Evolutionary conservation across 2,113 vertebrate genomes (phyloP).

Genomic region (Ictalurus punctatus): DNA sequence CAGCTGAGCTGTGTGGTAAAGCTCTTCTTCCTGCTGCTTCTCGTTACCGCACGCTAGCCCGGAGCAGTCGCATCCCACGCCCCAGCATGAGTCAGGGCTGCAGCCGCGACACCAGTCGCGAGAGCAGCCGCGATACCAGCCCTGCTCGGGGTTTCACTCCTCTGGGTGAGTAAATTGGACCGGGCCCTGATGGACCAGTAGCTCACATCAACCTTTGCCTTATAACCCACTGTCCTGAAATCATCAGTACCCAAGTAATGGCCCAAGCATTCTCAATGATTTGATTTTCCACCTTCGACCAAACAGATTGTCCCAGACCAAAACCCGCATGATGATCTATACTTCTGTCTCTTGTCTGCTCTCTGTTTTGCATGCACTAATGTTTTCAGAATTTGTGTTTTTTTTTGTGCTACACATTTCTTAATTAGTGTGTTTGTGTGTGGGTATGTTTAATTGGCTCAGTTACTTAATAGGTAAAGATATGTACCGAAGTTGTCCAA

Average conservation of each 20-base stretch:
- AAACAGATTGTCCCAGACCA: background rate
- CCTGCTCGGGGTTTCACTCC: constrained; percentile 95
- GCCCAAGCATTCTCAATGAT: background rate
- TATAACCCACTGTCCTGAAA: background rate
- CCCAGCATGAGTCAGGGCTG: constrained; percentile 99
- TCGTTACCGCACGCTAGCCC: constrained; percentile 96
- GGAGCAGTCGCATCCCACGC: constrained; percentile 98
- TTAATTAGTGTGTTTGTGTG: background rate
- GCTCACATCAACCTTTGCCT: constrained; percentile 14
- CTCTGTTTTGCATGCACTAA: constrained; percentile 70
- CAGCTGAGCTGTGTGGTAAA: constrained; percentile 89
- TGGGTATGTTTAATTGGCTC: background rate
- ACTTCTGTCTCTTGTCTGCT: constrained; percentile 51
- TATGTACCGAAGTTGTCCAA: background rate
- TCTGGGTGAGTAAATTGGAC: constrained; percentile 89
- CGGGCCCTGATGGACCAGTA: constrained; percentile 61
- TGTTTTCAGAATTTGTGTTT: constrained; percentile 12
- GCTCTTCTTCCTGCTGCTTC: constrained; percentile 93
- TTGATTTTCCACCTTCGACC: background rate
- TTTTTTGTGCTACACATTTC: background rate
- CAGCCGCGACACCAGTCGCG: constrained; percentile 99
- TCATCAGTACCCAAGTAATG: background rate
- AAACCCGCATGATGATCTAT: constrained; percentile 57
- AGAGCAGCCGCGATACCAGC: constrained; percentile 99
- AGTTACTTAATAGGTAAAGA: background rate